phyloP scores from a whole-genome alignment of 1,140 invertebrate species.

The Pemphigus obesinymphae region DNA sequence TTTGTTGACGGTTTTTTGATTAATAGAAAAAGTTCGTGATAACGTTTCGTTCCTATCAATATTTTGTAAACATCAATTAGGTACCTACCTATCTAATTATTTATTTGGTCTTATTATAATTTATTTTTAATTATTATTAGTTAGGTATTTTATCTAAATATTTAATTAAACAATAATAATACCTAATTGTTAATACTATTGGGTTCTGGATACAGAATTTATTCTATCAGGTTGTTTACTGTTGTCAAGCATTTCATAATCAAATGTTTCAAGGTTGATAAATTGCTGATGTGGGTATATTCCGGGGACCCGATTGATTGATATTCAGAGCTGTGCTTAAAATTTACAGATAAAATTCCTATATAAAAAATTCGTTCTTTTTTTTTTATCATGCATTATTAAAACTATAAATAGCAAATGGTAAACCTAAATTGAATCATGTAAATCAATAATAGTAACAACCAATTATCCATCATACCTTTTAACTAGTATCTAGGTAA shows the following conservation, averaged over 20 bases:
- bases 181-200: not conserved
- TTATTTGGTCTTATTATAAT: no score
- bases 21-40: no score
- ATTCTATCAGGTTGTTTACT: not conserved
- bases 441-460: not conserved
- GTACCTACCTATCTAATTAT: no score
- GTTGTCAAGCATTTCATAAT: conserved; percentile 8
- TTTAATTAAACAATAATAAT: not conserved
- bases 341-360: not conserved
- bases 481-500: no score
- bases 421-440: not conserved
- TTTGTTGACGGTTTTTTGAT: no score
- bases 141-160: not conserved
- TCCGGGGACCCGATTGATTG: conserved; percentile 18
- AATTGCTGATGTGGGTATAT: conserved; percentile 1
- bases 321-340: not conserved
- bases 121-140: no score
- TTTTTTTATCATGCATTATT: not conserved
- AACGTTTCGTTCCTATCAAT: no score
- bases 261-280: conserved; percentile 21
- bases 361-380: not conserved
- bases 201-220: not conserved
- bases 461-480: not conserved
- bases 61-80: no score
- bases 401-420: not conserved